A percentile compares a stretch with the other conserved stretches of the same genome.
phyloP scores from a whole-genome alignment of 2,888 invertebrate species.

The Didymodactylos carnosus region DNA sequence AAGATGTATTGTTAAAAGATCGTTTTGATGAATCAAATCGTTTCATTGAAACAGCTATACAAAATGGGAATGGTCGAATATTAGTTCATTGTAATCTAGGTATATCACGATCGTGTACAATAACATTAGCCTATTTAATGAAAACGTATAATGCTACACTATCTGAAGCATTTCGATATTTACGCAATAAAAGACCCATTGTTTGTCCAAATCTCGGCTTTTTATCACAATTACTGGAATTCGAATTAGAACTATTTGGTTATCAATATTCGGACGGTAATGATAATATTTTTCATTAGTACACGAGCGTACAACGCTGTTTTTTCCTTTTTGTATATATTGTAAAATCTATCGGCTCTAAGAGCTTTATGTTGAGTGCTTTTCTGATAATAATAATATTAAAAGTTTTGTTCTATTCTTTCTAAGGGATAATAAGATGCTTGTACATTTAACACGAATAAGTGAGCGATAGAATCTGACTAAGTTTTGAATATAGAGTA shows the following conservation, averaged over 20 bases:
- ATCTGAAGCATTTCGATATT: slow-evolving; percentile 20
- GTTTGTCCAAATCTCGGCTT: slow-evolving; percentile 20
- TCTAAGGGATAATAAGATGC: too few species aligned
- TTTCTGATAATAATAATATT: too few species aligned
- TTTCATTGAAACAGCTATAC: slow-evolving; percentile 20
- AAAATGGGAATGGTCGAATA: slow-evolving; percentile 19
- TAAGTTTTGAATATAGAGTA: too few species aligned
- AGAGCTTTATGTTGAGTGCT: too few species aligned
- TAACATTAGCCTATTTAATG: slow-evolving; percentile 22
- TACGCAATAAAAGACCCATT: slow-evolving; percentile 20
- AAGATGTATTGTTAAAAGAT: slow-evolving; percentile 13
- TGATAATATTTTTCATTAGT: background rate
- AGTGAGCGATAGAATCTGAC: too few species aligned
- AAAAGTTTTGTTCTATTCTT: too few species aligned
- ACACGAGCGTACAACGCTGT: too few species aligned
- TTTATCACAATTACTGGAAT: slow-evolving; percentile 19
- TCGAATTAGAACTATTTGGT: slow-evolving; percentile 22
- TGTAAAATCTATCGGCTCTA: too few species aligned
- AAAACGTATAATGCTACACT: slow-evolving; percentile 18
- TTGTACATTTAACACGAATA: too few species aligned
- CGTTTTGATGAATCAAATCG: slow-evolving; percentile 18
- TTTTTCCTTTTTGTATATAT: too few species aligned
- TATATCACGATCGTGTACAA: slow-evolving; percentile 21
- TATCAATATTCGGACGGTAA: slow-evolving; percentile 16
- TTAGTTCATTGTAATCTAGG: slow-evolving; percentile 26